Base-by-base conservation (phyloP, 2,888 invertebrate species). In the Drosophila leonis region DNA sequence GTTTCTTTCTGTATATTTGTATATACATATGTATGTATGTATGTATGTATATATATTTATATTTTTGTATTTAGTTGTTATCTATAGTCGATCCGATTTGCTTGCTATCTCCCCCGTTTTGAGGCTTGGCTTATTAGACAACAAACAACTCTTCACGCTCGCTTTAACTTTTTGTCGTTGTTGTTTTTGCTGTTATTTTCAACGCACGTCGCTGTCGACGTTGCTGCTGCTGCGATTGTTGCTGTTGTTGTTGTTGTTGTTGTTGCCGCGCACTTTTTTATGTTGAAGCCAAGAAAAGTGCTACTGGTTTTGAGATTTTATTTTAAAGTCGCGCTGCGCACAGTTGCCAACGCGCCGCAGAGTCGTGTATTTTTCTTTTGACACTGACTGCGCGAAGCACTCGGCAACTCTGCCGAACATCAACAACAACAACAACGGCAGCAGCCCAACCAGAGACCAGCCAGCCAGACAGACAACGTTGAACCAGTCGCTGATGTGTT, bases 241-340 rank as follows among this genome's bases (percentile, higher is more conserved):
- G 60, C 10, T 54, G 60, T 10, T 71, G 59, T 37, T 64, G 63
- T 64, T 62, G 66, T 41, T 65, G 69, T 48, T 77, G 62, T 62
- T 72, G 73, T 62, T 61, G 77, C 60, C 67, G 78, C 73, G 62
- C 78, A 72, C 74, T 82, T 74, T 68, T 71, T 75, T 78, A 70
- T 75, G 85, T 82, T 64, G 75, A 77, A 73, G 75, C 75, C 75
- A 90, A 90, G 87, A 83, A 82, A 88, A 90, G 80, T 90, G 91
- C 91, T 90, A 90, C 90, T 90, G 90, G 90, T 90, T 90, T 90
- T 90, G 74, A 88, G 82, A 84, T 87, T 86, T 78, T 57, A 78
- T 72, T 64, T 79, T 62, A 60, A 70, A 78, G 78, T 77, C 72
- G 65, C 62, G 65, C 62, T 71, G 66, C 67, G 51, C 64, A 80